These are phyloP conservation scores for Panorpa germanica DNA, from an alignment of 2,888 invertebrate genomes.

Conservation along the genomic window DNA sequence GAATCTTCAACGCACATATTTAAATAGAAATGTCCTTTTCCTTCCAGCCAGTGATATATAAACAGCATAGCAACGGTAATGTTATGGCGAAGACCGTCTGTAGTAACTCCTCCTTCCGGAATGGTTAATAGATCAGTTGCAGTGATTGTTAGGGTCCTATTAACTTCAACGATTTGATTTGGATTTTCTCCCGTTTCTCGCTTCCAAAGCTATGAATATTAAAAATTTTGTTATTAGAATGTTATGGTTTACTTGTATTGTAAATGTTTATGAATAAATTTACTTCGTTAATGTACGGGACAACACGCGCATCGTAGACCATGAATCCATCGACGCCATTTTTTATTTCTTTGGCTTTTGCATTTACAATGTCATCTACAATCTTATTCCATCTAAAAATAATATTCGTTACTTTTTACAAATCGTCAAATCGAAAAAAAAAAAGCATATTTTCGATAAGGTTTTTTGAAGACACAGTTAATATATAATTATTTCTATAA, in stretches of 20 bases:
- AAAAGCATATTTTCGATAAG: too few species aligned
- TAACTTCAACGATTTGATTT: conserved; percentile 31
- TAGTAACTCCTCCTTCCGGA: conserved; percentile 41
- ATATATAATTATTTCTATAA: too few species aligned
- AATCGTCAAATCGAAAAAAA: too few species aligned
- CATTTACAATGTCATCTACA: conserved; percentile 26
- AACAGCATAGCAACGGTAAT: conserved; percentile 45
- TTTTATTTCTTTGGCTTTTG: conserved; percentile 34
- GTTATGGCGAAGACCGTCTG: conserved; percentile 40
- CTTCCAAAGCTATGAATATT: conserved; percentile 32
- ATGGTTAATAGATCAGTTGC: conserved; percentile 32
- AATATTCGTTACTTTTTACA: too few species aligned
- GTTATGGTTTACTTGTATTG: conserved; percentile 3
- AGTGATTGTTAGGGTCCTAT: conserved; percentile 22
- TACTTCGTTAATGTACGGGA: conserved; percentile 35
- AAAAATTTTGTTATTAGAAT: conserved; percentile 1
- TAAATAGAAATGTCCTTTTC: conserved; percentile 44
- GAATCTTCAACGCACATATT: conserved; percentile 49
- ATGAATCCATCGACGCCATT: conserved; percentile 47
- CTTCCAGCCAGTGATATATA: conserved; percentile 46
- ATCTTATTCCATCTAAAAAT: conserved; percentile 23
- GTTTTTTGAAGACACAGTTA: too few species aligned
- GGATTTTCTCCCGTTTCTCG: conserved; percentile 23
- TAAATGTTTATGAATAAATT: conserved; percentile 9
- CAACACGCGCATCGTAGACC: conserved; percentile 42